These are phyloP conservation scores for Crax fasciolata DNA, from an alignment of 2,797 vertebrate species.

Conservation along the genomic window DNA sequence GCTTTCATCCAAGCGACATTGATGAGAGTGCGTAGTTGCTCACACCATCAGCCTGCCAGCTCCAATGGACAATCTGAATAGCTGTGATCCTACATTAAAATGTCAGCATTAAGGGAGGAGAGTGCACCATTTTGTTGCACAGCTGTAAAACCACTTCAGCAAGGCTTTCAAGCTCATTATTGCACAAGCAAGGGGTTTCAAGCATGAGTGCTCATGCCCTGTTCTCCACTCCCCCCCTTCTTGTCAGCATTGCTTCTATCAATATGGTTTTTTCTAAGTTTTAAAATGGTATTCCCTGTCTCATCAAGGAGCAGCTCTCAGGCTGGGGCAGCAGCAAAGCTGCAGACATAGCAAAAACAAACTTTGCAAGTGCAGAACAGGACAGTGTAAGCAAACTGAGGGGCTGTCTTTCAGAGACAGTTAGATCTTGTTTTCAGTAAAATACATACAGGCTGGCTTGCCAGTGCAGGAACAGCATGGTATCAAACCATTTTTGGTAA, in stretches of 20 bases:
- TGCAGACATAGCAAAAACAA: not conserved
- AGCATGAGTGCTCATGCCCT: slow-evolving; percentile 74
- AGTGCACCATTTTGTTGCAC: slow-evolving; percentile 79
- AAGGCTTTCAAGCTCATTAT: slow-evolving; percentile 79
- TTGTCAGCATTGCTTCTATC: slow-evolving; percentile 40
- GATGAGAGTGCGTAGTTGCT: slow-evolving; percentile 77
- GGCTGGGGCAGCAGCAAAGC: not conserved
- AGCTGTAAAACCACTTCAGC: slow-evolving; percentile 79
- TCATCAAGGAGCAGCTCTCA: not conserved
- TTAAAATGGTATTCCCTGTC: not conserved
- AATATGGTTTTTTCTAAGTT: slow-evolving; percentile 16
- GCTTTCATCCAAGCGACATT: slow-evolving; percentile 78
- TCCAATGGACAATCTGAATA: slow-evolving; percentile 79
- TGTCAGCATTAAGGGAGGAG: slow-evolving; percentile 77
- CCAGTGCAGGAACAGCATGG: not conserved
- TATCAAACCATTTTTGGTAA: not conserved
- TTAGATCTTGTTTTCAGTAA: not conserved
- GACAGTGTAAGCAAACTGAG: not conserved
- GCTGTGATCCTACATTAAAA: slow-evolving; percentile 79
- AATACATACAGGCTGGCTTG: not conserved
- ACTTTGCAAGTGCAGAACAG: not conserved
- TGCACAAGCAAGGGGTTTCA: slow-evolving; percentile 75
- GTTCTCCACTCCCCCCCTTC: slow-evolving; percentile 29
- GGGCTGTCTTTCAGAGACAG: not conserved
- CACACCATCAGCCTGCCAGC: slow-evolving; percentile 79